phyloP scores from a whole-genome alignment of 2,888 invertebrate genomes.

The Perithous albicinctus region DNA sequence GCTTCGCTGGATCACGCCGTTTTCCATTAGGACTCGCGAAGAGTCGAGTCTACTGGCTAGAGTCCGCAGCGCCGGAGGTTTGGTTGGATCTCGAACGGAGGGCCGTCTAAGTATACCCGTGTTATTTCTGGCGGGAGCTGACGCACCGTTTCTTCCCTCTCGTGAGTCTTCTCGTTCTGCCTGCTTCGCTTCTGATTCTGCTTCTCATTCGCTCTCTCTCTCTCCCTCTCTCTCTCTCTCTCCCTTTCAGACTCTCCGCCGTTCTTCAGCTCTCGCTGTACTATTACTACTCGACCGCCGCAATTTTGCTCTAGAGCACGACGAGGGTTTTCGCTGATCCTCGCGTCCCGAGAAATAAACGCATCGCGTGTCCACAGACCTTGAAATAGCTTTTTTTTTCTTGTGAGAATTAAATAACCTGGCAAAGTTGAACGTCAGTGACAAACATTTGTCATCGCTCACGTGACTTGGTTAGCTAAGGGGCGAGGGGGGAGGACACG shows the following conservation, averaged over 20 bases:
- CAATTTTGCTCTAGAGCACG: conserved; percentile 61
- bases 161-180: conserved; percentile 61
- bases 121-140: conserved; percentile 85
- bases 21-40: conserved; percentile 77
- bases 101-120: conserved; percentile 84
- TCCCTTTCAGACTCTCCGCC: conserved; percentile 34
- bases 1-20: conserved; percentile 67
- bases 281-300: conserved; percentile 54
- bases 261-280: conserved; percentile 29
- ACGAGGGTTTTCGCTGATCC: conserved; percentile 53
- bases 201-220: conserved; percentile 40
- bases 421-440: not conserved
- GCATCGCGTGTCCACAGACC: conserved; percentile 26
- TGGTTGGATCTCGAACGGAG: conserved; percentile 80
- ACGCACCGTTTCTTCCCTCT: conserved; percentile 80
- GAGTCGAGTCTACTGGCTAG: conserved; percentile 42
- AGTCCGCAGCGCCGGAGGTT: conserved; percentile 66
- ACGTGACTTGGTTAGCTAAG: conserved; percentile 12
- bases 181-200: conserved; percentile 57
- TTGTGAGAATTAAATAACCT: conserved; percentile 19
- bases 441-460: not conserved
- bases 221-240: no score
- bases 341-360: conserved; percentile 43
- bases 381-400: conserved; percentile 32
- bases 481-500: not conserved